Evolutionary conservation across 2,113 vertebrate species (phyloP), one percentile per base, ranked within the genome.

Genomic region (Peromyscus leucopus): DNA sequence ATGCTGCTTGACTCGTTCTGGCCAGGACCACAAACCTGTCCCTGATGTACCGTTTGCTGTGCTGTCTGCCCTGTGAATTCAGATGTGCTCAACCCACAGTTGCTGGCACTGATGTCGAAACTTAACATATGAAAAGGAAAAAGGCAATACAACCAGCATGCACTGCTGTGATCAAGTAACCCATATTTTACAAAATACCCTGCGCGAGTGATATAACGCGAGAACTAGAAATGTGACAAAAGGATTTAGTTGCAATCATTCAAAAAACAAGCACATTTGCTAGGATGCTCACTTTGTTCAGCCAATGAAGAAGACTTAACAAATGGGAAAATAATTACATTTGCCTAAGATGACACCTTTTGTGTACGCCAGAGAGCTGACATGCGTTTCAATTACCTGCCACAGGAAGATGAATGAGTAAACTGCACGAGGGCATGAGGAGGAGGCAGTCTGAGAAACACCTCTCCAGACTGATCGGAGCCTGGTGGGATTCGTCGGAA

Each of bases 291-390:
- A 92, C 95, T 97, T 97, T 93, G 93, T 90, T 97, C 96, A 96
- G 91, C 92, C 97, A 97, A 96, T 90, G 96, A 98, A 97, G 95
- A 97, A 94, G 86, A 97, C 19, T 98, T 65, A 98, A 96, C 95
- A 97, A 97, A 96, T 97, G 96, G 90, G 95, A 93, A 96, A 97
- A 98, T 97, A 97, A 96, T 96, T 96, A 95, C 48, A 16, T 98
- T 98, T 97, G 95, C 93, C 91, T 94, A 97, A 97, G 97, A 98
- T 97, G 91, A 98, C 96, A 97, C 97, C 95, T 95, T 96, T 96
- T 95, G 97, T 96, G 94, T 74, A 93, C 0, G 13, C 74, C 74
- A 85, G 94, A 94, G 83, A 97, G 91, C 91, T 97, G 97, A 95
- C 95, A 57, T 72, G 94, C 0, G 33, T 97, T 97, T 97, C 97